These are phyloP conservation scores for Acanthopagrus latus DNA, from an alignment of 2,797 vertebrate genomes.

Conservation along the genomic window DNA sequence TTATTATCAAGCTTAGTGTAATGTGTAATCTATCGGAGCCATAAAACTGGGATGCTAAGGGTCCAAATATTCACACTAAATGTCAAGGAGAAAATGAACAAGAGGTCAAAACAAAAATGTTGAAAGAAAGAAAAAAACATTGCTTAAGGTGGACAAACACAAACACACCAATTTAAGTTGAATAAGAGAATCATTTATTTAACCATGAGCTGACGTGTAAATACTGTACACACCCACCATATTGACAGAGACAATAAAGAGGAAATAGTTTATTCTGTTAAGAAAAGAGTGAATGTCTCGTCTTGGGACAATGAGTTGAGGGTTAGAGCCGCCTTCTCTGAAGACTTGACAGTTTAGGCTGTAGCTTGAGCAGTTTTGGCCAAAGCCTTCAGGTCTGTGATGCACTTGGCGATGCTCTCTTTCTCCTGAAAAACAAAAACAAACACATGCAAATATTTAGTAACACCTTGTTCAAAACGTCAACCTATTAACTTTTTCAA, in stretches of 20 bases:
- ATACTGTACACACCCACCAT: slow-evolving; percentile 84
- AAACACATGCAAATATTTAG: background rate
- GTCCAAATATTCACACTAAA: background rate
- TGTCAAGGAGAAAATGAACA: background rate
- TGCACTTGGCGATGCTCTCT: slow-evolving; percentile 95
- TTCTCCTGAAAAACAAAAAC: slow-evolving; percentile 89
- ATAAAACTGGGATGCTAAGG: background rate
- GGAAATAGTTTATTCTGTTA: slow-evolving; percentile 81
- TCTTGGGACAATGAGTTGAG: slow-evolving; percentile 50
- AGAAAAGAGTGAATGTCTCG: slow-evolving; percentile 70
- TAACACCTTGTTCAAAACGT: too few relatives aligned
- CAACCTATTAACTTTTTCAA: too few relatives aligned
- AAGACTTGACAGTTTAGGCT: slow-evolving; percentile 65
- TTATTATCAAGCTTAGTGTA: slow-evolving; percentile 2
- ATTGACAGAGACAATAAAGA: slow-evolving; percentile 77
- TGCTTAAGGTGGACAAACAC: slow-evolving; percentile 8
- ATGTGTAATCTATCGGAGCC: background rate
- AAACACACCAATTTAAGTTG: slow-evolving; percentile 39
- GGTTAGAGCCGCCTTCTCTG: slow-evolving; percentile 51
- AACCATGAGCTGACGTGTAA: slow-evolving; percentile 77
- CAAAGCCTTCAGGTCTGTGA: slow-evolving; percentile 91
- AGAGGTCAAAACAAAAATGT: background rate
- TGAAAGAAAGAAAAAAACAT: background rate
- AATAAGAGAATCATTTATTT: slow-evolving; percentile 86
- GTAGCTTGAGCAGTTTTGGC: slow-evolving; percentile 85